Evolutionary conservation across 2,797 vertebrate species (phyloP), one percentile per base, ranked within the genome.

Genomic region (Allobates femoralis): DNA sequence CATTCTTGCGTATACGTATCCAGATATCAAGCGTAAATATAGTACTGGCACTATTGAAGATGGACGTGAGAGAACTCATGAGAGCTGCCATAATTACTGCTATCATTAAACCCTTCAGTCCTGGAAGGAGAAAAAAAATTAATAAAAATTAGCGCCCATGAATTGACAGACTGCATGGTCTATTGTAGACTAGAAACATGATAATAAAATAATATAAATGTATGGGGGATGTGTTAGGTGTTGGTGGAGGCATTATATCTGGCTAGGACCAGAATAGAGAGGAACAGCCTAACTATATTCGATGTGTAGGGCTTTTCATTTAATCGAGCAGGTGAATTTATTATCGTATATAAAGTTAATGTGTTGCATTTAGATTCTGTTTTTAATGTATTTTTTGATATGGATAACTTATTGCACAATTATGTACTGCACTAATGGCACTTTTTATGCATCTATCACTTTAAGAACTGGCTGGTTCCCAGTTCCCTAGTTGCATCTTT

Each of bases 11-110:
- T 30, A 94, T 79, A 53, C 90, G 94, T 89, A 95, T 94, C 96
- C 98, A 99, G 81, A 99, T 95, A 74, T 99, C 98, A 50, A 99
- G 92, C 10, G 96, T 95, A 7, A 99, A 99, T 82, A 99, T 94
- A 1, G 97, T 98, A 91, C 97, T 95, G 91, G 97, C 98, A 91
- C 98, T 99, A 90, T 99, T 99, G 92, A 99, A 99, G 90, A 97
- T 97, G 60, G 97, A 99, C 71, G 98, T 99, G 90, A 99, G 95
- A 16, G 98, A 98, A 21, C 97, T 98, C 97, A 99, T 98, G 89
- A 99, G 93, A 46, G 98, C 97, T 0, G 97, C 97, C 93, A 99
- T 93, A 92, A 99, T 96, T 85, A 99, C 97, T 0, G 98, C 97
- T 1, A 99, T 94, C 98, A 99, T 99, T 90, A 99, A 92, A 81